Conservation (phyloP, 2,888 invertebrate species). For the Atethmia centrago region DNA sequence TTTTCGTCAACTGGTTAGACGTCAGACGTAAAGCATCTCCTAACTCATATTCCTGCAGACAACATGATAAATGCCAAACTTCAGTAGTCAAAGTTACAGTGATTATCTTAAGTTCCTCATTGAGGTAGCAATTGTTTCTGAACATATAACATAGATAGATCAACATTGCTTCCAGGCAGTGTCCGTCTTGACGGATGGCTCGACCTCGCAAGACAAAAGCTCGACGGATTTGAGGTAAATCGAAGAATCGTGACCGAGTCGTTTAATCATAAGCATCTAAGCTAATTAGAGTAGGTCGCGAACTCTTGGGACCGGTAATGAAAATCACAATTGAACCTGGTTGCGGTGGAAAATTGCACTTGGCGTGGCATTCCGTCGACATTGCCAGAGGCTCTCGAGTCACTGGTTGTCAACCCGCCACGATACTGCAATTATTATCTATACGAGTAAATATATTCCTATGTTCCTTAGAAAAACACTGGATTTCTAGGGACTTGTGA, state of each 20-base stretch:
- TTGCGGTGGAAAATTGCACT: conserved; percentile 86
- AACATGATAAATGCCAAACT: conserved; percentile 62
- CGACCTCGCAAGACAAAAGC: conserved; percentile 84
- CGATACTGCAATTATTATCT: conserved; percentile 68
- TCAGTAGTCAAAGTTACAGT: conserved; percentile 59
- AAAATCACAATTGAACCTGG: conserved; percentile 88
- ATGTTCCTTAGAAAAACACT: conserved; percentile 32
- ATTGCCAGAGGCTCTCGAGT: conserved; percentile 75
- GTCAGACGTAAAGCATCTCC: conserved; percentile 70
- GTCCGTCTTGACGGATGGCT: conserved; percentile 80
- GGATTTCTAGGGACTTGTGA: conserved; percentile 9
- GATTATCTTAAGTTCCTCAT: conserved; percentile 42
- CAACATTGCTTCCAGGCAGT: conserved; percentile 68
- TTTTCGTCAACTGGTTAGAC: conserved; percentile 72
- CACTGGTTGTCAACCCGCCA: conserved; percentile 71
- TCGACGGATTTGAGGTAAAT: conserved; percentile 87
- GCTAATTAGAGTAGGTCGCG: conserved; percentile 90
- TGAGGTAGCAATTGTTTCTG: conserved; percentile 48
- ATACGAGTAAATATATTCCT: conserved; percentile 45
- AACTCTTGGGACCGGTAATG: conserved; percentile 87
- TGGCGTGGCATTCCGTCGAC: conserved; percentile 79
- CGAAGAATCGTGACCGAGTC: conserved; percentile 87
- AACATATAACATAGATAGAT: conserved; percentile 38
- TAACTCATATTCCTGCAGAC: conserved; percentile 65
- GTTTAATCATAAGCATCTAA: conserved; percentile 89